A percentile compares a stretch with the other conserved stretches of the same genome.
Evolutionary conservation across 2,113 vertebrate genomes (phyloP).

Genomic region (Turnix velox): DNA sequence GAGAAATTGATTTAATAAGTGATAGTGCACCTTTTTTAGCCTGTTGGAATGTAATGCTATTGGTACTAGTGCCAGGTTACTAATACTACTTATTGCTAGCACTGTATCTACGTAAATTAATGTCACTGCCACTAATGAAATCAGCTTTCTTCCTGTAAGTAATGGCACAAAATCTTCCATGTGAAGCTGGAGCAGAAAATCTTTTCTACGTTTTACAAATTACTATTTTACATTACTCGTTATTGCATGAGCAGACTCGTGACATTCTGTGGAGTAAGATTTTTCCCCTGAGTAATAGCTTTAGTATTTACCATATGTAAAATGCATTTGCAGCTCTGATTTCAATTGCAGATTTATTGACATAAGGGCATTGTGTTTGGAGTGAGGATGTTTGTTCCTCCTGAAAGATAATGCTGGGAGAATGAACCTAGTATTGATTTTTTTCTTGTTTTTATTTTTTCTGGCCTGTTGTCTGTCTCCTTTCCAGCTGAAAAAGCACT

Average conservation of each 20-base stretch:
- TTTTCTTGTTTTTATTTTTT: not conserved
- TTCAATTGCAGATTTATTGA: conserved; percentile 16
- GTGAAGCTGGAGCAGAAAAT: not conserved
- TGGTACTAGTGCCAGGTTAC: not conserved
- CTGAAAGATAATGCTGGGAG: not conserved
- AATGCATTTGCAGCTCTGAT: conserved; percentile 31
- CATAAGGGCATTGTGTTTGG: not conserved
- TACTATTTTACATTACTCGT: not conserved
- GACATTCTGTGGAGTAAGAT: not conserved
- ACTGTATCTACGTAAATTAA: not conserved
- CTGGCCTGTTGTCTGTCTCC: not conserved
- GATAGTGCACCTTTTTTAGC: not conserved
- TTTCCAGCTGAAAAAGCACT: not conserved
- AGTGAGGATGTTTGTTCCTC: not conserved
- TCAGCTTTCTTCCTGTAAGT: not conserved
- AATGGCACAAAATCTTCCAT: no score
- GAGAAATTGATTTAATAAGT: not conserved
- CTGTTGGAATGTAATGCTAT: not conserved
- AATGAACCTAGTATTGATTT: not conserved
- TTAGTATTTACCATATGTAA: not conserved
- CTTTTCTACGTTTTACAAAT: not conserved
- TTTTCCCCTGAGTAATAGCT: not conserved
- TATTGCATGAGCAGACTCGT: not conserved
- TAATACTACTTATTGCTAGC: not conserved
- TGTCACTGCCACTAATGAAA: not conserved